Evolutionary conservation across 2,797 vertebrate species (phyloP).

Genomic region (Melanotaenia boesemani): DNA sequence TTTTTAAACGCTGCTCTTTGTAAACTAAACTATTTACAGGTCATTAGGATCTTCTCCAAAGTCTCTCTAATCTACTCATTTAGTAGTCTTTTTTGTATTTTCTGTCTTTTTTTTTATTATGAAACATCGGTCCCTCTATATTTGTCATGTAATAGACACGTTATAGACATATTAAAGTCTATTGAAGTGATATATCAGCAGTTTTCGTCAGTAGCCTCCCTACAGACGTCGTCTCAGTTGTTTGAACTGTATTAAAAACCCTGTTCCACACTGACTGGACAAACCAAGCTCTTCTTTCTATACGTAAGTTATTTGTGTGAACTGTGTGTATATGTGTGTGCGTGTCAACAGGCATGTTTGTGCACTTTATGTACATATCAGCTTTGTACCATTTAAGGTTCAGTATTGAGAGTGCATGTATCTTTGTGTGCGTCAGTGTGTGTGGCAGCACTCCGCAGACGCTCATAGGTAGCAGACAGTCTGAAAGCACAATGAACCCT

Average conservation of each 20-base stretch:
- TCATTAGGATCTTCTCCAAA: constrained; percentile 84
- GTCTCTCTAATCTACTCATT: constrained; percentile 89
- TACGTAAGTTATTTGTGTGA: constrained; percentile 58
- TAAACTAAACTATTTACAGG: constrained; percentile 90
- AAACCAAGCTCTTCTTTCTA: constrained; percentile 63
- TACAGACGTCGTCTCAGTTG: constrained; percentile 56
- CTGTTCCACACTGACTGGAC: constrained; percentile 71
- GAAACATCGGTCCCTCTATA: constrained; percentile 80
- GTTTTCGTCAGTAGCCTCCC: constrained; percentile 65
- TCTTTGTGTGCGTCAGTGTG: constrained; percentile 32
- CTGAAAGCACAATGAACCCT: constrained; percentile 80
- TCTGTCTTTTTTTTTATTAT: constrained; percentile 68
- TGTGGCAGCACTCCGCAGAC: constrained; percentile 71
- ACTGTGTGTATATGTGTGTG: constrained; percentile 62
- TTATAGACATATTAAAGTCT: constrained; percentile 79
- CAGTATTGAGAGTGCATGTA: constrained; percentile 52
- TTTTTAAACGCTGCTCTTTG: constrained; percentile 85
- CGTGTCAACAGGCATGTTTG: constrained; percentile 59
- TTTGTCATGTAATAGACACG: constrained; percentile 79
- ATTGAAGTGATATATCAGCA: constrained; percentile 79
- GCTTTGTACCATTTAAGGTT: constrained; percentile 61
- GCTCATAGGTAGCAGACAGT: constrained; percentile 77
- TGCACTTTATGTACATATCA: constrained; percentile 78
- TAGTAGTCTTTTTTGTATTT: constrained; percentile 73
- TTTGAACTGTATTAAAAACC: constrained; percentile 71